Conservation (phyloP, 2,113 vertebrate genomes). For the Myrmophylax atrothorax region DNA sequence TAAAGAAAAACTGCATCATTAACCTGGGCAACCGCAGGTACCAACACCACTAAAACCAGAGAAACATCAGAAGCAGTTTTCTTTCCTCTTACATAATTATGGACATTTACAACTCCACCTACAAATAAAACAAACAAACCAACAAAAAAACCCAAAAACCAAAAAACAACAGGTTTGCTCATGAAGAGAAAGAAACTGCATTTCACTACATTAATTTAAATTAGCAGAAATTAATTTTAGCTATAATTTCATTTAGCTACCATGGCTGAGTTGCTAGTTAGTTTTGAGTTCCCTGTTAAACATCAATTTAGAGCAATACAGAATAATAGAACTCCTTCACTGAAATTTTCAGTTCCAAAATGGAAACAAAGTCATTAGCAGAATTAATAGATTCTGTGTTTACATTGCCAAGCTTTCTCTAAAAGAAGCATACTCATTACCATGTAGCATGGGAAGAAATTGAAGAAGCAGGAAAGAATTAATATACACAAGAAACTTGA, state of each 20-base stretch:
- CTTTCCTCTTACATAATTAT: not conserved
- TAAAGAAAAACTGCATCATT: not conserved
- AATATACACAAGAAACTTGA: not conserved
- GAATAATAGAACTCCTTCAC: not conserved
- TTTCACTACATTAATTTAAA: not conserved
- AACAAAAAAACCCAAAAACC: not conserved
- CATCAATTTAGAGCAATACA: not conserved
- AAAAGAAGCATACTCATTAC: not conserved
- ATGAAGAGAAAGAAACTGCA: not conserved
- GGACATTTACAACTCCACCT: not conserved
- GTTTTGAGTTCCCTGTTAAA: not conserved
- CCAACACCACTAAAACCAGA: not conserved
- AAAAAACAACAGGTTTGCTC: not conserved
- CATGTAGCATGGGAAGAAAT: not conserved
- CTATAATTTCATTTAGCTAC: not conserved
- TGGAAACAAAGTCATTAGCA: not conserved
- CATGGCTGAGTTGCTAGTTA: not conserved
- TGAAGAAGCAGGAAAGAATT: constrained; percentile 8
- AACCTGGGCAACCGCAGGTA: not conserved
- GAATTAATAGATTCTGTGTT: not conserved
- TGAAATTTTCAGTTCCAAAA: not conserved
- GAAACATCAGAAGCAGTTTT: not conserved
- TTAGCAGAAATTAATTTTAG: not conserved
- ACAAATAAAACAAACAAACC: not conserved
- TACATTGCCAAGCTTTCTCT: not conserved